Evolutionary conservation across 92 coral and sea anemone genomes (phyloP), one percentile per base, ranked within the genome.

Genomic region (Virgularia gustaviana): DNA sequence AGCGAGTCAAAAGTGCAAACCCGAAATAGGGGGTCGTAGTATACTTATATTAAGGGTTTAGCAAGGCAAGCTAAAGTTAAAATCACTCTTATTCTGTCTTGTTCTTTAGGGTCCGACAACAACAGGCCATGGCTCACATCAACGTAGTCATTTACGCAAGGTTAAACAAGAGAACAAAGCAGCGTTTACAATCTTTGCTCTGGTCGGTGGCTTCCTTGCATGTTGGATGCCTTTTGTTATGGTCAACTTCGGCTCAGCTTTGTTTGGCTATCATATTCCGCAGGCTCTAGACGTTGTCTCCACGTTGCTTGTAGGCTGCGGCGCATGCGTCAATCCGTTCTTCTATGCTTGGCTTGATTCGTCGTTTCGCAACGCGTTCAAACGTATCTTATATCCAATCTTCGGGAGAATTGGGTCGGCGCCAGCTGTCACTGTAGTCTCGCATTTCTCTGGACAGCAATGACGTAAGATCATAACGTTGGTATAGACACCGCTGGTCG

Each of bases 141-240:
- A 68, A 49, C 47, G 75, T 19, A 68, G 36, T 23, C 35, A 49
- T 9, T 20, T 68, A 8, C 47, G 55, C 2, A 34, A 47, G 51
- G 34, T 68, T 47, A 68, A 68, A 49, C 61, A 31, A 9, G 75
- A 68, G n/a, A 49, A 68, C 75, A 68, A 68, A 22, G 75, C 75
- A 15, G 75, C 75, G 7, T 20, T 68, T 11, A 68, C 61, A 11
- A 68, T 68, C 53, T 68, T 68, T 29, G 75, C 61, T 31, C 47
- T 51, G 10, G 33, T 68, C 13, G 60, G 42, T 8, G 61, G 61
- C 28, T 68, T 68, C 30, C 24, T 68, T 4, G 31, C 15, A 22
- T 68, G 75, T 34, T 68, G 75, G 75, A 49, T 51, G 75, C 75
- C 75, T 27, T 68, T 68, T 33, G 75, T 68, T 15, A 2, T 34